These are phyloP conservation scores for Cassiopea xamachana DNA, from an alignment of 30 jellyfish, hydroid and myxozoan genomes.

Conservation along the genomic window DNA sequence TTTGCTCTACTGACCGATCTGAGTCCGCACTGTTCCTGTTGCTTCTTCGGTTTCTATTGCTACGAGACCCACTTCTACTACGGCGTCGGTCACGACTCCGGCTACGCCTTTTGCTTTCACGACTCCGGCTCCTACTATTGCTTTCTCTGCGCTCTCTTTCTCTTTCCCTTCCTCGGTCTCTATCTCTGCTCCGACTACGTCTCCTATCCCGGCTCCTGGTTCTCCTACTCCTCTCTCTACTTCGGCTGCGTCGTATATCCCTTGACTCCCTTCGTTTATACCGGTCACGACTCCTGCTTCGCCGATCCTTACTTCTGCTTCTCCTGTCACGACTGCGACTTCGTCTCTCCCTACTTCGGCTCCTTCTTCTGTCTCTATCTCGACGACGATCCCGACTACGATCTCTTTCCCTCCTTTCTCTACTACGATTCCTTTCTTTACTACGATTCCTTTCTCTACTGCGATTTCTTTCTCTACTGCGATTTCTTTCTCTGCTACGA, in stretches of 20 bases:
- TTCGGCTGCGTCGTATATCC: slow-evolving; percentile 49
- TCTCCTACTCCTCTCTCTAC: slow-evolving; percentile 64
- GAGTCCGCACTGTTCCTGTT: slow-evolving; percentile 54
- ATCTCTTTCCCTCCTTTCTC: slow-evolving; percentile 33
- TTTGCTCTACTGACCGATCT: slow-evolving; percentile 21
- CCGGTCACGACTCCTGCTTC: slow-evolving; percentile 63
- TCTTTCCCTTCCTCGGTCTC: slow-evolving; percentile 39
- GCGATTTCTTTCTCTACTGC: slow-evolving; percentile 37
- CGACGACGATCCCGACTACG: slow-evolving; percentile 67
- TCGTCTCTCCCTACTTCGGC: slow-evolving; percentile 55
- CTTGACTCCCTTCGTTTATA: slow-evolving; percentile 52
- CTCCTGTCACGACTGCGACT: slow-evolving; percentile 64
- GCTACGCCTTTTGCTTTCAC: slow-evolving; percentile 69
- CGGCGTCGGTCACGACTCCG: slow-evolving; percentile 79
- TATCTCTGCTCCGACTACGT: slow-evolving; percentile 81
- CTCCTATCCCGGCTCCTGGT: slow-evolving; percentile 75
- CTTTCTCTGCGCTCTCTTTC: slow-evolving; percentile 32
- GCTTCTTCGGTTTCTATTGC: slow-evolving; percentile 44
- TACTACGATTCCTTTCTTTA: slow-evolving; percentile 28
- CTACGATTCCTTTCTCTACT: slow-evolving; percentile 41
- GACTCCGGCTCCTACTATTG: slow-evolving; percentile 69
- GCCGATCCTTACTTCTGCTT: slow-evolving; percentile 68
- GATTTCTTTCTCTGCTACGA: slow-evolving; percentile 17
- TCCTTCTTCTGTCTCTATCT: slow-evolving; percentile 52
- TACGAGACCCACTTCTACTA: slow-evolving; percentile 65